A percentile compares a stretch with the other conserved stretches of the same genome.
phyloP scores from a whole-genome alignment of 2,888 invertebrate genomes.

The Euplagia quadripunctaria region DNA sequence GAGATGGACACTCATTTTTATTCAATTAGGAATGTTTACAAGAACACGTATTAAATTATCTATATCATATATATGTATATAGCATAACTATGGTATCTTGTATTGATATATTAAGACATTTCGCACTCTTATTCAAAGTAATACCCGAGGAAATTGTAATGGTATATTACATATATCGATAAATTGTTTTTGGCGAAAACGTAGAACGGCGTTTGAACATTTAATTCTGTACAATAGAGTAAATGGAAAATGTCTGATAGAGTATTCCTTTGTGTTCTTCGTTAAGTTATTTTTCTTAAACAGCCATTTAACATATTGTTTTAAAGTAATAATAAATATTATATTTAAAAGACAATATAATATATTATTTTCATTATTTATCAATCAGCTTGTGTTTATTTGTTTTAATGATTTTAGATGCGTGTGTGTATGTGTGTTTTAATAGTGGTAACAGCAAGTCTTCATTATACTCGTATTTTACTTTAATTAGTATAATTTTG shows the following conservation, averaged over 20 bases:
- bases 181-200: neutral
- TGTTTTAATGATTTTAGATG: neutral
- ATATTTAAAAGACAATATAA: neutral
- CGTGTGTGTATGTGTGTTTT: neutral
- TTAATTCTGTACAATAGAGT: neutral
- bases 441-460: neutral
- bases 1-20: slow-evolving; percentile 39
- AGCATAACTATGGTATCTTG: slow-evolving; percentile 7
- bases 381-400: neutral
- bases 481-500: neutral
- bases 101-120: neutral
- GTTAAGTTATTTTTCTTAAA: neutral
- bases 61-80: slow-evolving; percentile 15
- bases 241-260: neutral
- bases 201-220: too few species aligned
- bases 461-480: too few species aligned
- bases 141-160: neutral
- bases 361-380: neutral
- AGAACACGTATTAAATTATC: slow-evolving; percentile 30
- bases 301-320: too few species aligned
- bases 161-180: neutral
- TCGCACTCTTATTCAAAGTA: neutral
- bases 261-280: neutral
- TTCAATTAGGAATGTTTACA: slow-evolving; percentile 50
- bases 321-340: too few species aligned